Percentiles rank a stretch among this genome's conserved stretches.
phyloP scores from a whole-genome alignment of 2,888 invertebrate genomes.

The Drosophila pseudotakahashii region DNA sequence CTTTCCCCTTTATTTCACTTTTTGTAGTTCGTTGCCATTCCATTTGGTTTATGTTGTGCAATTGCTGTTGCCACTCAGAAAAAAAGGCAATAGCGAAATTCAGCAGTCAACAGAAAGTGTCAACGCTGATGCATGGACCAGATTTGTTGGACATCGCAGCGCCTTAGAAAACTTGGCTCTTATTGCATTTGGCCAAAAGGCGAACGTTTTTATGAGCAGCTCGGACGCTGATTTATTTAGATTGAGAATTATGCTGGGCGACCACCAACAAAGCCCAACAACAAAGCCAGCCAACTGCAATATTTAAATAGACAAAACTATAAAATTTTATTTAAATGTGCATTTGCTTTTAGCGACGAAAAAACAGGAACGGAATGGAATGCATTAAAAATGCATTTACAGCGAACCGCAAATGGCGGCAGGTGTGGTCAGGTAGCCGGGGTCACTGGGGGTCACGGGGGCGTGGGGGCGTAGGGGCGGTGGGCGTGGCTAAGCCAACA shows the following conservation, averaged over 20 bases:
- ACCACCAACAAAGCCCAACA: too few species aligned
- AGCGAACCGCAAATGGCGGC: slow-evolving; percentile 24
- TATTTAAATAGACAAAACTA: slow-evolving; percentile 45
- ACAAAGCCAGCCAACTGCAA: background rate
- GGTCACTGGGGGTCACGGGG: slow-evolving; percentile 8
- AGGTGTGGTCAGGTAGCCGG: slow-evolving; percentile 23
- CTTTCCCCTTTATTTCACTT: slow-evolving; percentile 17
- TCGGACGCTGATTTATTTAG: slow-evolving; percentile 60
- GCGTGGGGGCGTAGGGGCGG: slow-evolving; percentile 10
- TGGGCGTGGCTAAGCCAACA: slow-evolving; percentile 11
- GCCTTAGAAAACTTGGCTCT: slow-evolving; percentile 50
- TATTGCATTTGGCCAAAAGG: slow-evolving; percentile 44
- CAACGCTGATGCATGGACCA: slow-evolving; percentile 47
- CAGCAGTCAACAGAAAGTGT: slow-evolving; percentile 32
- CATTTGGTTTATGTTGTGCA: slow-evolving; percentile 51
- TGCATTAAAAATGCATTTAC: slow-evolving; percentile 51
- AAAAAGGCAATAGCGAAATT: slow-evolving; percentile 23
- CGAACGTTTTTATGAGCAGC: slow-evolving; percentile 49
- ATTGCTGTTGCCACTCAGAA: slow-evolving; percentile 24
- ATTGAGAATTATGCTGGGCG: slow-evolving; percentile 49
- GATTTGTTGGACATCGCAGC: slow-evolving; percentile 30
- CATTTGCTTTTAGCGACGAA: slow-evolving; percentile 46
- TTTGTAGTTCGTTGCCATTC: slow-evolving; percentile 31
- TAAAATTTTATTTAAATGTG: slow-evolving; percentile 52
- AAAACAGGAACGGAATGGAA: slow-evolving; percentile 15